Percentiles rank a stretch among this genome's conserved stretches.
phyloP scores from a whole-genome alignment of 2,888 invertebrate genomes.

The Ennomos erosarius region DNA sequence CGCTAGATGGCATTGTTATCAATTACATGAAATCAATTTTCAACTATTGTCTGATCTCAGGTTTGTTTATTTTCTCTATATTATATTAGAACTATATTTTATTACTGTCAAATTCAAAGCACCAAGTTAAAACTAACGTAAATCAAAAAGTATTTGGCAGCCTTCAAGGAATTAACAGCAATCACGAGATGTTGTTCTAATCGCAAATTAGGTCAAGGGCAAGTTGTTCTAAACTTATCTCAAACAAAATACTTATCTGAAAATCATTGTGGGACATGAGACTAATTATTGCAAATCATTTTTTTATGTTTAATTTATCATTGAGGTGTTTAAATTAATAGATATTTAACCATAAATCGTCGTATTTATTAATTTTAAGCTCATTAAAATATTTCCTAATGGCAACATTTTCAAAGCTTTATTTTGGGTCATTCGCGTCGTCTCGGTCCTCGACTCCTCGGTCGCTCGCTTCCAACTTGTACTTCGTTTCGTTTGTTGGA shows the following conservation, averaged over 20 bases:
- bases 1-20: slow-evolving; percentile 20
- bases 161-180: slow-evolving; percentile 16
- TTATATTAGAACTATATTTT: too few species aligned
- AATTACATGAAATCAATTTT: neutral
- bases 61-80: too few species aligned
- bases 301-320: too few species aligned
- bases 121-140: too few species aligned
- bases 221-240: slow-evolving; percentile 46
- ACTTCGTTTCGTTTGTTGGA: slow-evolving; percentile 78
- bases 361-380: slow-evolving; percentile 53
- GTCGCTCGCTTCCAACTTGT: slow-evolving; percentile 78
- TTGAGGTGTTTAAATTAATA: too few species aligned
- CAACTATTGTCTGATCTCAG: too few species aligned
- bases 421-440: slow-evolving; percentile 85
- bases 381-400: slow-evolving; percentile 62
- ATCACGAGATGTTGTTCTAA: slow-evolving; percentile 61
- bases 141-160: neutral
- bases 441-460: too few species aligned
- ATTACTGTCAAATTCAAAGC: too few species aligned
- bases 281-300: too few species aligned
- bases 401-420: slow-evolving; percentile 82
- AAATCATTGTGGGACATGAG: too few species aligned
- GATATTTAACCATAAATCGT: slow-evolving; percentile 14
- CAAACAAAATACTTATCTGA: neutral
- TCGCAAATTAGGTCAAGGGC: slow-evolving; percentile 69